Evolutionary conservation across 2,888 invertebrate genomes (phyloP), one percentile per base, ranked within the genome.

Genomic region (Yponomeuta cagnagella): DNA sequence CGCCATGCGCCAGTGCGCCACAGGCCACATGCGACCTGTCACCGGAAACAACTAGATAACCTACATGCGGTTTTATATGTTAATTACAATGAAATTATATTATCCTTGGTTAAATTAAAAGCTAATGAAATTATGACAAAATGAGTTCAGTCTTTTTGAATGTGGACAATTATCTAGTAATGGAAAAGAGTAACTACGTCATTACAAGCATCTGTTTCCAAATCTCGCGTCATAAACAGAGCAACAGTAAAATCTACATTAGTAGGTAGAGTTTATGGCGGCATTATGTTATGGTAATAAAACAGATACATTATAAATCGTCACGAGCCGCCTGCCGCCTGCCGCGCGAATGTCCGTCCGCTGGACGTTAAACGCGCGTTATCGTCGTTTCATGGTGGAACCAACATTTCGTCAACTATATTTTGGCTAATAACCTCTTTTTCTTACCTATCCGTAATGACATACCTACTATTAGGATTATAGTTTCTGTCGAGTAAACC

Each of bases 291-390:
- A 86, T 83, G 85, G 84, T 83, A 86, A 89, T 88, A 89, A 89
- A 87, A 86, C 71, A 77, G 78, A 84, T 72, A 85, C 83, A 88
- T 88, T 87, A 87, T 87, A 88, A 88, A 89, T 88, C 82, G 87
- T 80, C 37, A 65, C 48, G 10, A 48, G 43, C 69, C 69, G 52
- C 2, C 30, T 37, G 43, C 68, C 43, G 69, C n/a, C 23, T 12
- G 23, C 52, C 9, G 58, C 58, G 23, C 52, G 58, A 65, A 65
- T 65, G 65, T 33, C 65, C 65, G 33, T 10, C 30, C 15, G 68
- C 23, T 30, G 68, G 48, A 52, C 52, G 31, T 58, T 68, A 52
- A 52, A 68, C 68, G 37, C 33, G 48, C 48, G 30, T 68, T 68
- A 48, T 68, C 30, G 30, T 52, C 37, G 2, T 68, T 68, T 68